Conservation (phyloP, 2,113 vertebrate species). For the Dromas ardeola region DNA sequence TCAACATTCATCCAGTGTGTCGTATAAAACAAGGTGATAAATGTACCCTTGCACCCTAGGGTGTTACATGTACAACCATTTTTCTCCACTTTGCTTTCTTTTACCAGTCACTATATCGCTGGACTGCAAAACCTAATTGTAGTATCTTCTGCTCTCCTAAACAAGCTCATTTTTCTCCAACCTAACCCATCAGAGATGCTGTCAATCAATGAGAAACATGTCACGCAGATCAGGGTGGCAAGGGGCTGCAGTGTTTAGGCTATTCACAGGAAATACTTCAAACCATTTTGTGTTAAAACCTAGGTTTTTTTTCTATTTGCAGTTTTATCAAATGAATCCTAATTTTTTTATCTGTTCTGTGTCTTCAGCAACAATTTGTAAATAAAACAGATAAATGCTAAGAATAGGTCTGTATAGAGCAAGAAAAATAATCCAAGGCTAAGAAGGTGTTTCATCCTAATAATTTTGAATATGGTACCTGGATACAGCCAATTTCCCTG, state of each 20-base stretch:
- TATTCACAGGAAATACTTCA: neutral
- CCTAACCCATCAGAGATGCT: slow-evolving; percentile 50
- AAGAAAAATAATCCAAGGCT: neutral
- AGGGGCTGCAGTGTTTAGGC: neutral
- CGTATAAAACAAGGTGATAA: slow-evolving; percentile 49
- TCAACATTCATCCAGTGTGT: slow-evolving; percentile 24
- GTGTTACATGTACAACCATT: neutral
- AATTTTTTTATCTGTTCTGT: neutral
- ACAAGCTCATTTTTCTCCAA: slow-evolving; percentile 64
- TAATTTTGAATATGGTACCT: slow-evolving; percentile 31
- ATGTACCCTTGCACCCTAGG: slow-evolving; percentile 16
- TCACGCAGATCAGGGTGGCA: neutral
- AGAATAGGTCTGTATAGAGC: neutral
- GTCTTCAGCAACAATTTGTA: slow-evolving; percentile 10
- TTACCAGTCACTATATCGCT: neutral
- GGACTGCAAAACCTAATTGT: slow-evolving; percentile 53
- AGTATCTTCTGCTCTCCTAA: slow-evolving; percentile 59
- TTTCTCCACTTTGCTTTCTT: slow-evolving; percentile 16
- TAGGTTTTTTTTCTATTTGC: neutral
- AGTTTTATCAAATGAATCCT: neutral
- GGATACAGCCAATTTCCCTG: neutral
- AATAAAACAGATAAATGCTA: slow-evolving; percentile 24
- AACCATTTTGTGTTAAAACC: neutral
- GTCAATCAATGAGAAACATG: slow-evolving; percentile 38
- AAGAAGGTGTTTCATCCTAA: slow-evolving; percentile 11